Evolutionary conservation across 2,888 invertebrate genomes (phyloP), one percentile per base, ranked within the genome.

Genomic region (Chrysodeixis includens): DNA sequence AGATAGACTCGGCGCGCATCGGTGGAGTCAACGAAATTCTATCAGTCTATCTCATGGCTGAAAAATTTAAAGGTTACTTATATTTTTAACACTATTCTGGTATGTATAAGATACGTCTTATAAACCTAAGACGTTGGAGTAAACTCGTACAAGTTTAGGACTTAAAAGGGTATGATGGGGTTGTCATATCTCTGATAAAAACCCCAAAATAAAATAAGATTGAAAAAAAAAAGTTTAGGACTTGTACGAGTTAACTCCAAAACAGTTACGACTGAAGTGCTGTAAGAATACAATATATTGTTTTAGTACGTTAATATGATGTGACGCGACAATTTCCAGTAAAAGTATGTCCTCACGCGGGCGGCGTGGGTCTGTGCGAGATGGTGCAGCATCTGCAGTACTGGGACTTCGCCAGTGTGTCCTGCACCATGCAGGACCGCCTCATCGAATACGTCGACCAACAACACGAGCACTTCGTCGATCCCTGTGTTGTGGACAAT

Each of bases 361-460:
- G 99, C n/a, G 99, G 99, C 8, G 97, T 99, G 10, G 99, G 98
- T 2, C 95, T 99, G 3, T 99, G 99, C 86, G 99, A 99, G 94
- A 97, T 98, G 97, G 98, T 99, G 1, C 98, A 98, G 82, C 99
- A 99, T 92, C 94, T 99, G 53, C 98, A 98, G 90, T 97, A 97
- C 93, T 98, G 98, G 97, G 98, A 99, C 91, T 98, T 96, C 91
- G 96, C 97, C 3, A 96, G 96, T 59, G 89, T 98, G 22, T 97
- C 97, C 10, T 97, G 96, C 9, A 96, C 96, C 8, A 96, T 96
- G 87, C 96, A 97, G 57, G 96, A 96, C 51, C 96, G 98, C 53
- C 95, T 98, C 83, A 96, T 98, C 32, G 99, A 99, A 90, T 98
- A 97, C 89, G 97, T 98, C 10, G 98, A 98, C 88, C 98, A 99